phyloP scores from a whole-genome alignment of 2,888 invertebrate genomes.

The Gymnoscelis rufifasciata region DNA sequence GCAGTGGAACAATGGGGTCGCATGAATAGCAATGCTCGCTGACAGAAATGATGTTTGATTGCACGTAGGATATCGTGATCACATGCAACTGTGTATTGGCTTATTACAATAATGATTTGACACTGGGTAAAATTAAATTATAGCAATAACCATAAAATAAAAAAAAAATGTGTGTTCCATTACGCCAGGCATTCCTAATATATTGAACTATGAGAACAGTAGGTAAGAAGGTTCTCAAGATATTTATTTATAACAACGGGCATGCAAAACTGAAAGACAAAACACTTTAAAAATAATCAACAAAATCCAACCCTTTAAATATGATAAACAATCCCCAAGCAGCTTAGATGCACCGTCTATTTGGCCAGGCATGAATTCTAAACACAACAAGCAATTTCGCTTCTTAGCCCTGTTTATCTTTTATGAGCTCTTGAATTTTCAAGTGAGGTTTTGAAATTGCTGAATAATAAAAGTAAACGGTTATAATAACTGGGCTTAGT shows the following conservation, averaged over 20 bases:
- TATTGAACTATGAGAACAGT: no score
- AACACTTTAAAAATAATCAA: not conserved
- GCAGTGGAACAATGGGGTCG: conserved; percentile 15
- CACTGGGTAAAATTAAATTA: not conserved
- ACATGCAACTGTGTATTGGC: conserved; percentile 20
- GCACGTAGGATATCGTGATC: conserved; percentile 15
- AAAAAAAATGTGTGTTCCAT: no score
- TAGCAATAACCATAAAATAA: no score
- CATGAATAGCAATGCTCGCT: conserved; percentile 25
- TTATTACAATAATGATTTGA: conserved; percentile 19
- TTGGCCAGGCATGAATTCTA: conserved; percentile 1
- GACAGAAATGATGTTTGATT: conserved; percentile 27
- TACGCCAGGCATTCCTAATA: no score
- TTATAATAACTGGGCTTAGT: conserved; percentile 17
- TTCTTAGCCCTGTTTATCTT: conserved; percentile 9
- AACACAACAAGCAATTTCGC: conserved; percentile 6
- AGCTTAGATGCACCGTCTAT: not conserved
- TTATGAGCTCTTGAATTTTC: conserved; percentile 13
- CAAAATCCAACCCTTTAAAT: no score
- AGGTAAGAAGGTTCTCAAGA: no score
- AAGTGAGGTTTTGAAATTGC: conserved; percentile 14
- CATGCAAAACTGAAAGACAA: not conserved
- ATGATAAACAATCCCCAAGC: not conserved
- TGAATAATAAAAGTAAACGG: conserved; percentile 19
- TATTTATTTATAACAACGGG: not conserved